phyloP scores from a whole-genome alignment of 2,113 vertebrate species.

The Cynopterus brachyotis region DNA sequence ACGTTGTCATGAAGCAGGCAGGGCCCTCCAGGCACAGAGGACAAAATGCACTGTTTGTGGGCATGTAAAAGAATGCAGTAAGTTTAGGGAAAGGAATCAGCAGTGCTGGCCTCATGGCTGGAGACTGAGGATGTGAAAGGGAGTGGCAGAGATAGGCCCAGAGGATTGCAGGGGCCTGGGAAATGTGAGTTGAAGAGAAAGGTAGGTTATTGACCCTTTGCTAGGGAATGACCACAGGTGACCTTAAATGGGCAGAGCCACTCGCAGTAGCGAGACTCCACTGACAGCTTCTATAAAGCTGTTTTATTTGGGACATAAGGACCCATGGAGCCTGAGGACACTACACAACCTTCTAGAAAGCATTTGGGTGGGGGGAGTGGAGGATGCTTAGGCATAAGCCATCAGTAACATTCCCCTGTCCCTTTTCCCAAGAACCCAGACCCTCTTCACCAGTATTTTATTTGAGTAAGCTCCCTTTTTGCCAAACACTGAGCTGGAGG shows the following conservation, averaged over 20 bases:
- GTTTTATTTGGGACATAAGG: not conserved
- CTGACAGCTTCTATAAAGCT: not conserved
- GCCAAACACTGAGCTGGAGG: not conserved
- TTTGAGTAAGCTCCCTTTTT: not conserved
- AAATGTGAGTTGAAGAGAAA: not conserved
- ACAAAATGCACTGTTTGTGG: not conserved
- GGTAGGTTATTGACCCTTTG: conserved; percentile 27
- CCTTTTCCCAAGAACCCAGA: not conserved
- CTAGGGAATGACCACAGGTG: not conserved
- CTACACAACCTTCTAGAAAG: not conserved
- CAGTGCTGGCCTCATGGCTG: not conserved
- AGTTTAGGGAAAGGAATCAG: not conserved
- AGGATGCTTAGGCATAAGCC: not conserved
- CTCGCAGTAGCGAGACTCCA: not conserved
- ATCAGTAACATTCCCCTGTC: not conserved
- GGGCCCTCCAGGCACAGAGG: not conserved
- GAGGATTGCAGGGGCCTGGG: not conserved
- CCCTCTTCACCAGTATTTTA: not conserved
- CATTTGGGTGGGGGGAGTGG: not conserved
- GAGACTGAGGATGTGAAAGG: not conserved
- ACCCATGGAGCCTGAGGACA: not conserved
- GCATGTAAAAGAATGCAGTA: not conserved
- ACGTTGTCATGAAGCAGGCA: not conserved
- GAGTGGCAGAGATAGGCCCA: not conserved
- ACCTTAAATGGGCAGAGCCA: not conserved